phyloP scores from a whole-genome alignment of 2,888 invertebrate genomes.

The Carpatolechia fugitivella region DNA sequence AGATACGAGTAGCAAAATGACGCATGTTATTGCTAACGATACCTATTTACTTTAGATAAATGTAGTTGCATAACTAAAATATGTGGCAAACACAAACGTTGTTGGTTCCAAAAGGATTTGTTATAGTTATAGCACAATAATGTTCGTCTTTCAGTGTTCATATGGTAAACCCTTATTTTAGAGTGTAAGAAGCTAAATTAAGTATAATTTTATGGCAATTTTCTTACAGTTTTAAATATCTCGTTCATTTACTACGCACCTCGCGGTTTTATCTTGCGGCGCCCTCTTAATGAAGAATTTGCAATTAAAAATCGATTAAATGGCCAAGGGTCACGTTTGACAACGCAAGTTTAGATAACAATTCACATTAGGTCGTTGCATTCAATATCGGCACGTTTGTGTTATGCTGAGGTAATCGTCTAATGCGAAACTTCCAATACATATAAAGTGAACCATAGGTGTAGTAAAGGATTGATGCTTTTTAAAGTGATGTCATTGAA shows the following conservation, averaged over 20 bases:
- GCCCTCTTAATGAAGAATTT: constrained; percentile 61
- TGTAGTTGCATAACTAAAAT: background rate
- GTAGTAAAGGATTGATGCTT: background rate
- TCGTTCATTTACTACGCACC: constrained; percentile 37
- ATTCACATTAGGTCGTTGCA: constrained; percentile 7
- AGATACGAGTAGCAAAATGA: constrained; percentile 12
- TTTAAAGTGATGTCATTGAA: background rate
- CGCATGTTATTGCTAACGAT: constrained; percentile 8
- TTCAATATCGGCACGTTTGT: constrained; percentile 14
- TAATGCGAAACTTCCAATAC: background rate
- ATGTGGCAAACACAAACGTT: no score
- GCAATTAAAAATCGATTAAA: constrained; percentile 77
- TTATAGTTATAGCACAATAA: no score
- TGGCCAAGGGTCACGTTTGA: constrained; percentile 62
- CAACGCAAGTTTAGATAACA: constrained; percentile 54
- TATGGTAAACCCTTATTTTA: no score
- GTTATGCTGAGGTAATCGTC: background rate
- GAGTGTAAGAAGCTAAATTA: background rate
- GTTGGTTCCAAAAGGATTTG: background rate
- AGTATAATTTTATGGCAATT: constrained; percentile 49
- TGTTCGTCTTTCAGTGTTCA: no score
- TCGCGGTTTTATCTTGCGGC: constrained; percentile 62
- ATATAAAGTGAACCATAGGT: background rate
- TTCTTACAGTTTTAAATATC: constrained; percentile 26
- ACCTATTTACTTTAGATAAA: constrained; percentile 3